These are phyloP conservation scores for Neostethus bicornis DNA, from an alignment of 2,797 vertebrate species.

Conservation along the genomic window DNA sequence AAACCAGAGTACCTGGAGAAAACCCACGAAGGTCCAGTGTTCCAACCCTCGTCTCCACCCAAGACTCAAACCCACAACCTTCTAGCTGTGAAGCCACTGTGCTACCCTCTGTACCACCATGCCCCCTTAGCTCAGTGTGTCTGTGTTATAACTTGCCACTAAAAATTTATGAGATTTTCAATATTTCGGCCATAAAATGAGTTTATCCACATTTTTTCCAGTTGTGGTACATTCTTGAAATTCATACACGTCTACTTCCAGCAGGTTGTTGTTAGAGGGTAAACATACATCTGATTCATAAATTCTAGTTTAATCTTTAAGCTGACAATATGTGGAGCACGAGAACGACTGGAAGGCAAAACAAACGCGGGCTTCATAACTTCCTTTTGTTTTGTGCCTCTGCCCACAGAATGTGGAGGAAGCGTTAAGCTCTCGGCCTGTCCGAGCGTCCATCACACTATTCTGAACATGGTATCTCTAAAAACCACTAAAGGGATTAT, in stretches of 20 bases:
- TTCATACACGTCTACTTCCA: slow-evolving; percentile 14
- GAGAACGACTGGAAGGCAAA: slow-evolving; percentile 4
- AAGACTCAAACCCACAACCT: too few species aligned
- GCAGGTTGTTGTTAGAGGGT: slow-evolving; percentile 24
- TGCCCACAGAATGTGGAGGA: slow-evolving; percentile 5
- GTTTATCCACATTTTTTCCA: not conserved
- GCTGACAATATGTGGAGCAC: slow-evolving; percentile 1
- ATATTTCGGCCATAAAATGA: slow-evolving; percentile 30
- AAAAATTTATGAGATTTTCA: too few species aligned
- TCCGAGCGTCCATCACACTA: too few species aligned
- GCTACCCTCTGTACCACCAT: too few species aligned
- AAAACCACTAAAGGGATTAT: too few species aligned
- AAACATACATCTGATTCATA: slow-evolving; percentile 18
- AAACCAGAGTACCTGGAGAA: too few species aligned
- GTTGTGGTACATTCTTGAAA: slow-evolving; percentile 39
- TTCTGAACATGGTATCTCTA: too few species aligned
- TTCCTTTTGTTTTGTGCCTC: too few species aligned
- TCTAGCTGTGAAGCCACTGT: too few species aligned
- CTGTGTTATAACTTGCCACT: slow-evolving; percentile 1
- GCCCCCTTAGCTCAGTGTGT: slow-evolving; percentile 6
- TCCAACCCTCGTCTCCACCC: too few species aligned
- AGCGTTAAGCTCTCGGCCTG: not conserved
- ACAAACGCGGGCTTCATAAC: slow-evolving; percentile 17
- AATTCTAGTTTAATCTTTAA: slow-evolving; percentile 27
- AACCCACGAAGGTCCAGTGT: too few species aligned